Percentiles rank a stretch among this genome's conserved stretches.
Evolutionary conservation across 2,113 vertebrate genomes (phyloP).

Genomic region (Electrona antarctica): DNA sequence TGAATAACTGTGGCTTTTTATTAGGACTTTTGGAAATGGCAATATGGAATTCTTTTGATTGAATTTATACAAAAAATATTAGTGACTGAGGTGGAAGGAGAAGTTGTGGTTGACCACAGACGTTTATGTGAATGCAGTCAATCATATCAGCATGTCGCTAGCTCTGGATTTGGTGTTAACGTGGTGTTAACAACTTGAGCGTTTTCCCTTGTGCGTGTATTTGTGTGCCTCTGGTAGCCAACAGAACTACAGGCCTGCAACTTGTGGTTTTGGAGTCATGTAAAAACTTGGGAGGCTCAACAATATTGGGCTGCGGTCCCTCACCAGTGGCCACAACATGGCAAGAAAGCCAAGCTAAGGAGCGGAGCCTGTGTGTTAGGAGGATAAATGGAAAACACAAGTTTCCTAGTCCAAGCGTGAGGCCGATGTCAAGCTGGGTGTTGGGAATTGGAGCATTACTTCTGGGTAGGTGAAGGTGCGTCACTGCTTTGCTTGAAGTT

Average conservation of each 20-base stretch:
- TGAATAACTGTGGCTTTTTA: background rate
- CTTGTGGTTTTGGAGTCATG: slow-evolving; percentile 15
- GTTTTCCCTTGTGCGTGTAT: background rate
- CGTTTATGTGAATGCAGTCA: slow-evolving; percentile 32
- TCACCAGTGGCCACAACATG: slow-evolving; percentile 23
- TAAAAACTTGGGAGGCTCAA: slow-evolving; percentile 11
- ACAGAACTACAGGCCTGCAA: background rate
- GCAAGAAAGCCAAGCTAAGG: slow-evolving; percentile 6
- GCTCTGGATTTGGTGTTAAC: slow-evolving; percentile 6
- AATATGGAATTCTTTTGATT: slow-evolving; percentile 21
- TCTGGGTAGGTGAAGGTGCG: background rate
- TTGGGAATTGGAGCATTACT: background rate
- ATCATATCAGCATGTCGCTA: slow-evolving; percentile 23
- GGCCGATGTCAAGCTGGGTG: background rate
- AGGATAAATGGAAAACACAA: slow-evolving; percentile 18
- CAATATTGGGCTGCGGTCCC: background rate
- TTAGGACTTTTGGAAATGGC: slow-evolving; percentile 5
- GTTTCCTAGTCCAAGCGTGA: background rate
- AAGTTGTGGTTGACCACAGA: slow-evolving; percentile 25
- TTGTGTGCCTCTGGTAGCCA: background rate
- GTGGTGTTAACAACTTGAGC: too few relatives aligned
- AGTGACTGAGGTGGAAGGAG: slow-evolving; percentile 21
- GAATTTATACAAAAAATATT: slow-evolving; percentile 20
- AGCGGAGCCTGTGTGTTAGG: background rate
- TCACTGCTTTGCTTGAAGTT: background rate